phyloP scores from a whole-genome alignment of 1,140 invertebrate species.

The Drosophila santomea region DNA sequence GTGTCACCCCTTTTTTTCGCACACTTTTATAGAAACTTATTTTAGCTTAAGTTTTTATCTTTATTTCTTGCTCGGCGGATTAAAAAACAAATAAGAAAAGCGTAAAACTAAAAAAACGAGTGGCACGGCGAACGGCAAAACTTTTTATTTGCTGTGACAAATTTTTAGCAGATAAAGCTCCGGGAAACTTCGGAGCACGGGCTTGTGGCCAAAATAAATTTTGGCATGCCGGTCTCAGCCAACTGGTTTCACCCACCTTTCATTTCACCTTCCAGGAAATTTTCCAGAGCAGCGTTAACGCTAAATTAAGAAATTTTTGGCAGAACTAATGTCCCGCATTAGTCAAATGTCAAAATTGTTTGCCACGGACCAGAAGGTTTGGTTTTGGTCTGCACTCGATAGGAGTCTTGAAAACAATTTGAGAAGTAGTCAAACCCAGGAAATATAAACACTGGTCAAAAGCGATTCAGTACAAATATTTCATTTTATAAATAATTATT shows the following conservation, averaged over 20 bases:
- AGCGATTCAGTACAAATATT: no score
- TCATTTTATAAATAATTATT: no score
- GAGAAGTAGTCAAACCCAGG: conserved; percentile 24
- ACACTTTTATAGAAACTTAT: conserved; percentile 71
- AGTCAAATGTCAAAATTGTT: conserved; percentile 79
- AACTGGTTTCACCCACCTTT: conserved; percentile 6
- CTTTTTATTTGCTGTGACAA: conserved; percentile 82
- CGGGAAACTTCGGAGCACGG: conserved; percentile 58
- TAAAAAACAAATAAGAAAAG: conserved; percentile 58
- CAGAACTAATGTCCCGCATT: conserved; percentile 76
- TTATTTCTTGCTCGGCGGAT: conserved; percentile 70
- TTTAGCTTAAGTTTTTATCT: conserved; percentile 79
- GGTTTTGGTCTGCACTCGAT: conserved; percentile 3
- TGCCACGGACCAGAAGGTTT: conserved; percentile 29
- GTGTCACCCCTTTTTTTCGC: conserved; percentile 22
- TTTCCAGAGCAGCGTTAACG: conserved; percentile 44
- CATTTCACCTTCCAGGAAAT: conserved; percentile 26
- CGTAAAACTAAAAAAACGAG: conserved; percentile 18
- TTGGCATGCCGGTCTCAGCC: conserved; percentile 37
- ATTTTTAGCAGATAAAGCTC: conserved; percentile 77
- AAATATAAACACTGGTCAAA: conserved; percentile 5
- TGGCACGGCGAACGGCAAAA: conserved; percentile 60
- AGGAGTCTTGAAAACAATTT: conserved; percentile 56
- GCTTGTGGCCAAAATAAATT: conserved; percentile 65
- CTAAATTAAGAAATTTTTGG: conserved; percentile 80